Conservation (phyloP, 2,797 vertebrate genomes). For the Pseudochromis fuscus region DNA sequence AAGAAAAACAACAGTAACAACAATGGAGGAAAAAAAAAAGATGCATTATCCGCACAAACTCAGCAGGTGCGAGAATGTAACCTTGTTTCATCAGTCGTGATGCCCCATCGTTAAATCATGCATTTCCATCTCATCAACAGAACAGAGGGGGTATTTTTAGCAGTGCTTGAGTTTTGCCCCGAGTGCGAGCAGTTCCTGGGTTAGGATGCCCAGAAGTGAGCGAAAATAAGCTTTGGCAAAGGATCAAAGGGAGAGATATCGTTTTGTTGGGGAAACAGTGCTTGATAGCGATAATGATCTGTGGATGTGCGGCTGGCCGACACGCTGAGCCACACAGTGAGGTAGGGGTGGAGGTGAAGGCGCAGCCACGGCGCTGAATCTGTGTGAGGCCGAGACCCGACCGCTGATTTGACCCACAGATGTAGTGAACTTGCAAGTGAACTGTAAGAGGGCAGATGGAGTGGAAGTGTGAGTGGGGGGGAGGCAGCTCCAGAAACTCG, state of each 20-base stretch:
- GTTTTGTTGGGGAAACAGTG: conserved; percentile 74
- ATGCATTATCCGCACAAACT: neutral
- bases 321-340: conserved; percentile 51
- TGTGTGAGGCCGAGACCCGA: conserved; percentile 25
- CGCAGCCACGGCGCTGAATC: conserved; percentile 2
- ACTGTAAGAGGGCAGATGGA: conserved; percentile 43
- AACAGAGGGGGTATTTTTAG: conserved; percentile 64
- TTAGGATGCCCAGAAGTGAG: conserved; percentile 71
- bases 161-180: conserved; percentile 37
- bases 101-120: conserved; percentile 48
- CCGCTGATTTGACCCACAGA: conserved; percentile 50
- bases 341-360: conserved; percentile 40
- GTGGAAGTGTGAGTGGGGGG: no score
- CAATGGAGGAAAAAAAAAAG: neutral
- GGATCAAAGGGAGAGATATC: conserved; percentile 76
- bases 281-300: conserved; percentile 78
- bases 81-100: conserved; percentile 30
- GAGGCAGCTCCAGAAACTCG: conserved; percentile 18
- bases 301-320: conserved; percentile 58
- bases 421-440: conserved; percentile 57
- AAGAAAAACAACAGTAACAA: neutral
- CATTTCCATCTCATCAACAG: conserved; percentile 57
- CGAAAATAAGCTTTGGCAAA: conserved; percentile 67
- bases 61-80: conserved; percentile 35
- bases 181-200: conserved; percentile 54